These are phyloP conservation scores for Xiphorhynchus erythropygius DNA, from an alignment of 2,797 vertebrate species.

Conservation along the genomic window DNA sequence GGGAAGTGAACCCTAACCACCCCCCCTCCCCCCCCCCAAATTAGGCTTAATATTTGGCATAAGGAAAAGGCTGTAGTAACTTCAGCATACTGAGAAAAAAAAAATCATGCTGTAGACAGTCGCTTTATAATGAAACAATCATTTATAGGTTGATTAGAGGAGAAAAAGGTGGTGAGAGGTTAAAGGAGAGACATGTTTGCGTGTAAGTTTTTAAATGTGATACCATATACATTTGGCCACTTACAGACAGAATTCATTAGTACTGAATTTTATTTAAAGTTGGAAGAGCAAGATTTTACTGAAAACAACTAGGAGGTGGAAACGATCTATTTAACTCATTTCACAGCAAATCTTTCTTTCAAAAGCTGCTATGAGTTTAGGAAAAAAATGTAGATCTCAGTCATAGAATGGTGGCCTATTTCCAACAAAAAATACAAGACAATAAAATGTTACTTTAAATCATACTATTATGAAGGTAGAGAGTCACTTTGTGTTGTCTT, in stretches of 20 bases:
- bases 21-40: too few relatives aligned
- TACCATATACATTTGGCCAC: neutral
- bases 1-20: neutral
- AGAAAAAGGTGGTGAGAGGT: neutral
- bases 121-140: neutral
- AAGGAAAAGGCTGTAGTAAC: neutral
- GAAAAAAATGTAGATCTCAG: neutral
- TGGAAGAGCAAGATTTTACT: conserved; percentile 11
- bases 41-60: neutral
- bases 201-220: neutral
- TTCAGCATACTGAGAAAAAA: neutral
- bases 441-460: neutral
- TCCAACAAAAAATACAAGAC: neutral
- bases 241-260: conserved; percentile 15
- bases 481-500: neutral
- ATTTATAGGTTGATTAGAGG: neutral
- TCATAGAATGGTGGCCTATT: neutral
- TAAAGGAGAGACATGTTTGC: neutral
- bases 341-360: neutral
- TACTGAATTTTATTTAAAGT: conserved; percentile 29
- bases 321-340: neutral
- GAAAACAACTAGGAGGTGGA: neutral
- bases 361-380: neutral
- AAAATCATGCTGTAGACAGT: neutral
- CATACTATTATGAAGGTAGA: neutral